phyloP scores from a whole-genome alignment of 2,797 vertebrate genomes.

The Enteromius argenteus region DNA sequence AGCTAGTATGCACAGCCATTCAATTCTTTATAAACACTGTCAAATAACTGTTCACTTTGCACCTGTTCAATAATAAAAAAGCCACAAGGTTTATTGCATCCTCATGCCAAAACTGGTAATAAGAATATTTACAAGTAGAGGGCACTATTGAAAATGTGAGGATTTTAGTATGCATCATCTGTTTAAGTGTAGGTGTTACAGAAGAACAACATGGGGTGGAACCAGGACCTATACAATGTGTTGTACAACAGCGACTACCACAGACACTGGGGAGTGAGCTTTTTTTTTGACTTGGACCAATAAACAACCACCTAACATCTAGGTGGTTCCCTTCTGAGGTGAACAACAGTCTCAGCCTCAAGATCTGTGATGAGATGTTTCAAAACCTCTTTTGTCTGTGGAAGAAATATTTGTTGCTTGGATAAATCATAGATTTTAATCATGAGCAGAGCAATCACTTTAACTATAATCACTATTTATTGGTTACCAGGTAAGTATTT shows the following conservation, averaged over 20 bases:
- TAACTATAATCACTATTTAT: not conserved
- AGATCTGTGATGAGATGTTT: not conserved
- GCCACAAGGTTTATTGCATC: not conserved
- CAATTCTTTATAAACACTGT: slow-evolving; percentile 43
- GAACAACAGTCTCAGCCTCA: not conserved
- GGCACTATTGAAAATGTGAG: not conserved
- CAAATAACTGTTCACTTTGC: slow-evolving; percentile 60
- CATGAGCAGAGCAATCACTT: slow-evolving; percentile 19
- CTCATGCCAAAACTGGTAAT: not conserved
- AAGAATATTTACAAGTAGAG: not conserved
- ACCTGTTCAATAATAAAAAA: slow-evolving; percentile 51
- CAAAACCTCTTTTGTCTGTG: not conserved
- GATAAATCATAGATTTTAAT: not conserved
- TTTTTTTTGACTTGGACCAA: not conserved
- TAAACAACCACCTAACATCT: not conserved
- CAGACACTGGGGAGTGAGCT: not conserved
- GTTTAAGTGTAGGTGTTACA: not conserved
- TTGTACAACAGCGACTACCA: not conserved
- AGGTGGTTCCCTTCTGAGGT: not conserved
- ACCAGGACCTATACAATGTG: not conserved
- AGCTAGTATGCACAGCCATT: slow-evolving; percentile 64
- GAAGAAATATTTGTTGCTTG: not conserved
- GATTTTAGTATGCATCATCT: not conserved
- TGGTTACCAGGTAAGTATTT: slow-evolving; percentile 37
- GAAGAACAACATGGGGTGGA: too few species aligned